Base-by-base conservation (phyloP, 92 coral and sea anemone species). In the Porites lobata region DNA sequence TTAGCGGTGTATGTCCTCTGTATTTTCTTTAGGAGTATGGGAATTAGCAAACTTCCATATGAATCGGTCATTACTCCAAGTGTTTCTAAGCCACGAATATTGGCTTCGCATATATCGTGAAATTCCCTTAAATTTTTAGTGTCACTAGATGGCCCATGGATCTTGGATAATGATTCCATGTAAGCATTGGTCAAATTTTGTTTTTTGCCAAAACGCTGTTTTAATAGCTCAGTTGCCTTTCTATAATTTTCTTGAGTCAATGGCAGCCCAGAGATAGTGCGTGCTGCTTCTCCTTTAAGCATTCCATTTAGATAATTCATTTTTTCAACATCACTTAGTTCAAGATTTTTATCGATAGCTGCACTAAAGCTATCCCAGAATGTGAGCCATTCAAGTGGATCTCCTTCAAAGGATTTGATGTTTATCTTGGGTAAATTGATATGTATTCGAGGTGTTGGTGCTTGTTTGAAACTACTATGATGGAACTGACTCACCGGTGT, bases 131-230 rank as follows among this genome's bases (percentile, higher is more conserved):
- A 71, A 62, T 75, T 69, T 72, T 82, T 91, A 59, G 88, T 77
- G n/a, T 93, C 91, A 72, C 22, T 51, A 8, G 93, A 47, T 74
- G 94, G 89, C 62, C 79, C 82, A 51, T 72, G 13, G 52, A 94
- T 80, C 66, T 91, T 94, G 53, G 85, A 32, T 65, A 94, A 76
- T 4, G 92, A 77, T 69, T 93, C 96, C 96, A 93, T 93, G 85
- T 93, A 84, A 56, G 94, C 91, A 83, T 85, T 86, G 29, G 91
- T 87, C 81, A 91, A 75, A 21, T 67, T 81, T 80, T 93, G 89
- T 9, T 81, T 81, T 76, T 86, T 78, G 65, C 94, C 96, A 66
- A 94, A 91, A 9, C 96, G 90, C 63, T 88, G 90, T 83, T 88
- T 86, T 61, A 91, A 82, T 62, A 94, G 76, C 76, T 91, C 91